Evolutionary conservation across 2,113 vertebrate species (phyloP), one percentile per base, ranked within the genome.

Genomic region (Syngnathus scovelli): DNA sequence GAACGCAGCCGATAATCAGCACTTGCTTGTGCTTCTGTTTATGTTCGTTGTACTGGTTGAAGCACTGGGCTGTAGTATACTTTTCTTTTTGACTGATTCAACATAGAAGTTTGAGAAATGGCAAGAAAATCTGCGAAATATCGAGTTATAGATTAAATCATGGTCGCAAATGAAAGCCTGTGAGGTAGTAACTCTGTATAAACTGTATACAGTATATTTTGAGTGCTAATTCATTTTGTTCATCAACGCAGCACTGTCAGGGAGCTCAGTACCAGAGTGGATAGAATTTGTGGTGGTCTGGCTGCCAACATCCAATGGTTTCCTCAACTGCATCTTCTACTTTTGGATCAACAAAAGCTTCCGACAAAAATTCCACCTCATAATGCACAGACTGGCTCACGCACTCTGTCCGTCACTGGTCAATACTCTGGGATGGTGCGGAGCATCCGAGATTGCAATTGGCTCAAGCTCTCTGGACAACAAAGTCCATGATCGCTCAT

Each of bases 291-390:
- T 91, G n/a, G 91, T 92, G 56, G 88, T 94, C 4, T 94, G 93
- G 93, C 87, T 94, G 69, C 93, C 93, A 5, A 92, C 90, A 5
- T 91, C 90, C 78, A 94, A 93, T 6, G 92, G 93, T 60, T 93
- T 94, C 80, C 92, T 94, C 80, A 94, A 94, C 86, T 94, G 92
- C 74, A 92, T 94, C 86, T 93, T 94, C 80, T 94, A 94, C 86
- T 94, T 93, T 82, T 94, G 93, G 92, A 88, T 92, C 71, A 94
- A 94, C 83, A 87, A 71, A 78, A 92, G 84, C 83, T 94, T 94
- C 77, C 86, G 93, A 41, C 88, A 83, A 61, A 94, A 93, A 76
- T 93, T 93, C 75, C 77, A 77, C 64, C 69, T 85, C 1, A 43
- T 92, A 6, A 67, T 91, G 13, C 85, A 77, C 15, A 85, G 74